phyloP scores from a whole-genome alignment of 1,140 invertebrate genomes.

The Drosophila repleta region DNA sequence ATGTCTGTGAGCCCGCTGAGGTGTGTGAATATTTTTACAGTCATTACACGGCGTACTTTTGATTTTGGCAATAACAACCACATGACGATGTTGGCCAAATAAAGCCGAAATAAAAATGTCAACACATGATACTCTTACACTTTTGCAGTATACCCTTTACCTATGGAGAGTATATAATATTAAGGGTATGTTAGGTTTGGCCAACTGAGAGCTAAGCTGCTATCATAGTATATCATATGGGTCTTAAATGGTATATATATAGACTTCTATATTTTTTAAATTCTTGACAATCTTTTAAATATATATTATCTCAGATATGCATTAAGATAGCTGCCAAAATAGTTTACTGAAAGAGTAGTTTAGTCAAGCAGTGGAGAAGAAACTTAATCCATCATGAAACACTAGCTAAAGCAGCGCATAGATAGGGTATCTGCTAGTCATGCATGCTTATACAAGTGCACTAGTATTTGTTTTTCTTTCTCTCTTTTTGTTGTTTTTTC shows the following conservation, averaged over 20 bases:
- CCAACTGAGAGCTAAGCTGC: too few relatives aligned
- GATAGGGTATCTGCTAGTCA: conserved; percentile 7
- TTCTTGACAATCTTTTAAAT: too few relatives aligned
- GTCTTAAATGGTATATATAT: too few relatives aligned
- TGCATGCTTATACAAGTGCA: neutral
- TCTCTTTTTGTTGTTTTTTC: conserved; percentile 10
- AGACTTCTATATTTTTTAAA: too few relatives aligned
- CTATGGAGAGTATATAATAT: neutral
- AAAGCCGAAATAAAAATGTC: conserved; percentile 75
- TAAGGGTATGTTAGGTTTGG: neutral
- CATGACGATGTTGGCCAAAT: conserved; percentile 60
- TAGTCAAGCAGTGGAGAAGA: too few relatives aligned
- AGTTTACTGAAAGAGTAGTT: too few relatives aligned
- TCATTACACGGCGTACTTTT: conserved; percentile 70
- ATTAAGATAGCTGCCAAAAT: too few relatives aligned
- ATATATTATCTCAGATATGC: too few relatives aligned
- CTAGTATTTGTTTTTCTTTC: conserved; percentile 2
- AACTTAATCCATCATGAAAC: neutral
- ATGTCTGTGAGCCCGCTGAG: conserved; percentile 40
- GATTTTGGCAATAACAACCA: conserved; percentile 62
- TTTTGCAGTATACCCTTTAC: conserved; percentile 30
- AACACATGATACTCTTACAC: conserved; percentile 58
- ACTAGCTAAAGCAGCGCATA: neutral
- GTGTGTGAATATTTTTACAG: conserved; percentile 78
- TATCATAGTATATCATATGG: too few relatives aligned